Evolutionary conservation across 2,888 invertebrate genomes (phyloP), one percentile per base, ranked within the genome.

Genomic region (Andrena chrysosceles): DNA sequence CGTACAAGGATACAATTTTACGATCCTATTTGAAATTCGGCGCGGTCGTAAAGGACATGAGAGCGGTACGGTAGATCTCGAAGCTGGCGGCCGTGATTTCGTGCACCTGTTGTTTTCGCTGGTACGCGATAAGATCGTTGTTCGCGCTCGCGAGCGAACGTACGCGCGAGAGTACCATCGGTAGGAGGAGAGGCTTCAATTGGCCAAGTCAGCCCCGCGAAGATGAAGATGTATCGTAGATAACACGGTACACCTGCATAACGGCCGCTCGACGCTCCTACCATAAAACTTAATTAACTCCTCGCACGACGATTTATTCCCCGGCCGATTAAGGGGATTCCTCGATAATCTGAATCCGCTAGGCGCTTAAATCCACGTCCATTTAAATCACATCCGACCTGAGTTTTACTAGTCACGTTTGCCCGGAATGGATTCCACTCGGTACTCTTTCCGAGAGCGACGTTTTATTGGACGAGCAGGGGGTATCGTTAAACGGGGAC

Each of bases 101-200:
- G 81, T 84, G 84, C 89, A 89, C 90, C 89, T 89, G 89, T 89
- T 89, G 90, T 86, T 89, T 89, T 89, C 84, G 85, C 81, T 82
- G 77, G 68, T 52, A 35, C 54, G 56, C 70, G 89, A 89, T 89
- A 89, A 87, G 83, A 89, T 88, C 87, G 82, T 48, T 63, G 48
- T 33, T 70, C 56, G 66, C 42, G 66, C 68, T 1, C 31, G 59
- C 67, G 59, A 60, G 33, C 64, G 60, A 71, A 71, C 33, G 56
- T 60, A 59, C 83, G 52, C 26, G 49, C 60, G 67, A n/a, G 52
- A 42, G 49, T 29, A 63, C 35, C 63, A 26, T 59, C 42, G 73
- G 59, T 20, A 31, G 62, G 35, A 70, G 64, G 33, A 69, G 62
- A 13, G 60, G 33, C 75, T 77, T 35, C 75, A 74, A 75, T 73